A percentile compares a stretch with the other conserved stretches of the same genome.
Conservation (phyloP, 2,113 vertebrate genomes). For the Eclectus roratus region DNA sequence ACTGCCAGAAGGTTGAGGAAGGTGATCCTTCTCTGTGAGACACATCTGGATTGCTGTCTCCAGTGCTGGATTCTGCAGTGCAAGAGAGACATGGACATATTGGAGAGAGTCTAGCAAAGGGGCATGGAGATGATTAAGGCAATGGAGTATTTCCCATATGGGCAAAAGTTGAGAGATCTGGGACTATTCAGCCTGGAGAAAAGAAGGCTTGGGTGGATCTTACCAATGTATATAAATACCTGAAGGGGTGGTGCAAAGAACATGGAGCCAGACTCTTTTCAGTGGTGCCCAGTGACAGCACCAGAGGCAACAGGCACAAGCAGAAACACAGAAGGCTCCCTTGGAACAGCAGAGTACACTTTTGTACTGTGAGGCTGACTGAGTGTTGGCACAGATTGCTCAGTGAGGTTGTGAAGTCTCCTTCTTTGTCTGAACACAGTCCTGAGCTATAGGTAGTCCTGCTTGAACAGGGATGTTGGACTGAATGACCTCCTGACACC, state of each 20-base stretch:
- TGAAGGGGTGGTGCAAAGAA: not conserved
- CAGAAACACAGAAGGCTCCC: not conserved
- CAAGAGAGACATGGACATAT: not conserved
- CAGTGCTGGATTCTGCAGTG: not conserved
- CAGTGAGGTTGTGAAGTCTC: not conserved
- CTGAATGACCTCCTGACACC: not conserved
- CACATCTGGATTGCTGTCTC: not conserved
- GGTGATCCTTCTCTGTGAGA: not conserved
- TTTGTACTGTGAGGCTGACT: not conserved
- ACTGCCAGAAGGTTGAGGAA: not conserved
- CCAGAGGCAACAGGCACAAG: not conserved
- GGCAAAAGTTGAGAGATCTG: not conserved
- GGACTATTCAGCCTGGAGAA: not conserved
- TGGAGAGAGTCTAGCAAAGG: fast-evolving
- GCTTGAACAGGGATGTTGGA: not conserved
- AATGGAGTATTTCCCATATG: not conserved
- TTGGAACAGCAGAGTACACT: not conserved
- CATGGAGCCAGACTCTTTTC: not conserved
- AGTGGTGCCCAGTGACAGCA: fast-evolving
- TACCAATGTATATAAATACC: not conserved
- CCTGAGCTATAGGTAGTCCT: not conserved
- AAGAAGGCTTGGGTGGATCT: not conserved
- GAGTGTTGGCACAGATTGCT: not conserved
- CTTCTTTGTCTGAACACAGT: not conserved
- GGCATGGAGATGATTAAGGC: not conserved